phyloP scores from a whole-genome alignment of 2,113 vertebrate species.

The Aspiorhynchus laticeps region DNA sequence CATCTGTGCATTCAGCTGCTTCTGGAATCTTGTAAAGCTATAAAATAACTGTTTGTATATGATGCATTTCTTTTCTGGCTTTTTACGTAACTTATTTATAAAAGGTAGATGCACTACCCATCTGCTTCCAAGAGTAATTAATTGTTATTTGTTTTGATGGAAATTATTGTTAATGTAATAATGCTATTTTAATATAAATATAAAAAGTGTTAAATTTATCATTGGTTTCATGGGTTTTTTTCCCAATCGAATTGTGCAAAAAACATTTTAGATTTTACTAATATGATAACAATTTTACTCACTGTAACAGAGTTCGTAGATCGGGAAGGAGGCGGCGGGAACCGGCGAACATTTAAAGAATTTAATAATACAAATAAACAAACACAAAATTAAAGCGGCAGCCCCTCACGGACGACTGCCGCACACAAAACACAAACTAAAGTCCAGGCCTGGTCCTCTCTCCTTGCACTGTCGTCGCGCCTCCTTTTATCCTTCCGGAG shows the following conservation, averaged over 20 bases:
- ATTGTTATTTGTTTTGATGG: constrained; percentile 69
- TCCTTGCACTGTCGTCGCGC: no score
- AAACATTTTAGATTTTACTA: not conserved
- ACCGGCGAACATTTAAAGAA: no score
- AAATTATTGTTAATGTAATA: constrained; percentile 72
- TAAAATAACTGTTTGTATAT: constrained; percentile 67
- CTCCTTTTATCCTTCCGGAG: no score
- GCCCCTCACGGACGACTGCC: no score
- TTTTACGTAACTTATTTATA: constrained; percentile 81
- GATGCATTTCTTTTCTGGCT: constrained; percentile 57
- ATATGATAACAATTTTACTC: not conserved
- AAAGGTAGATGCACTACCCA: constrained; percentile 56
- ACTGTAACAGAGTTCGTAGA: no score
- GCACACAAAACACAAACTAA: no score
- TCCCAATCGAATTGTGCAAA: not conserved
- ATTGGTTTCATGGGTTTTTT: not conserved
- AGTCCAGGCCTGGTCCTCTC: no score
- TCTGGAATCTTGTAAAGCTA: constrained; percentile 63
- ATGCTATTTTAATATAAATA: constrained; percentile 82
- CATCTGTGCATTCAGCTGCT: constrained; percentile 60
- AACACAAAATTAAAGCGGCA: no score
- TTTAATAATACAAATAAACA: no score
- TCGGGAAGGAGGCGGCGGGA: no score
- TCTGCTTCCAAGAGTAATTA: constrained; percentile 74
- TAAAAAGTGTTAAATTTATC: constrained; percentile 60